Conservation (phyloP, 1,140 invertebrate species). For the Liolophura sinensis region DNA sequence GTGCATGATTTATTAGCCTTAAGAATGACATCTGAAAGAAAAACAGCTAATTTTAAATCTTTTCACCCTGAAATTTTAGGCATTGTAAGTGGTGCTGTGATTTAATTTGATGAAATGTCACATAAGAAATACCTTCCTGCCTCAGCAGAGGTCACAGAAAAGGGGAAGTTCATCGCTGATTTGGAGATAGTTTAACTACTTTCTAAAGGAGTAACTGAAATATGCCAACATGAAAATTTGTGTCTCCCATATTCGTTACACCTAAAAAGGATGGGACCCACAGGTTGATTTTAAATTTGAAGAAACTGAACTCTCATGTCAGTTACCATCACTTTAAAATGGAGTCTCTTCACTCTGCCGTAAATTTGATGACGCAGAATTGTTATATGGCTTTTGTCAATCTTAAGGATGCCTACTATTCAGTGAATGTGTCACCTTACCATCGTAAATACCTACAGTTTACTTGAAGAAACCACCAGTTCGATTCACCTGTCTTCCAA, state of each 20-base stretch:
- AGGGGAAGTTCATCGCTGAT: too few relatives aligned
- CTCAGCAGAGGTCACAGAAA: too few relatives aligned
- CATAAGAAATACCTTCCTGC: too few relatives aligned
- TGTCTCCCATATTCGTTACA: slow-evolving; percentile 3
- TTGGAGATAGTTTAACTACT: too few relatives aligned
- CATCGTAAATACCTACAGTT: slow-evolving; percentile 9
- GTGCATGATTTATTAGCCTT: too few relatives aligned
- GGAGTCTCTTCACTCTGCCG: slow-evolving; percentile 1
- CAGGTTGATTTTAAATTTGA: slow-evolving; percentile 5
- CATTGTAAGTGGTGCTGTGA: too few relatives aligned
- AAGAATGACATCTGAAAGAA: too few relatives aligned
- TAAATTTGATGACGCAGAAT: not conserved
- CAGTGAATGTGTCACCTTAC: not conserved
- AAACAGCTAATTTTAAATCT: too few relatives aligned
- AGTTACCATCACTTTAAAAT: slow-evolving; percentile 10
- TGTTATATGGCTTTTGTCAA: slow-evolving; percentile 7
- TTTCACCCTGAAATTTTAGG: too few relatives aligned
- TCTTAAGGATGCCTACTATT: slow-evolving; percentile 13
- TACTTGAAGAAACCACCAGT: not conserved
- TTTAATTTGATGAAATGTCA: too few relatives aligned
- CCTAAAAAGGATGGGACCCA: slow-evolving; percentile 1
- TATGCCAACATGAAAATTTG: too few relatives aligned
- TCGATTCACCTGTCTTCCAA: slow-evolving; percentile 4
- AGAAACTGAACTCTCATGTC: not conserved
- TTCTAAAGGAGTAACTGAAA: too few relatives aligned